phyloP scores from a whole-genome alignment of 2,888 invertebrate species.

The Ophion slaviceki region DNA sequence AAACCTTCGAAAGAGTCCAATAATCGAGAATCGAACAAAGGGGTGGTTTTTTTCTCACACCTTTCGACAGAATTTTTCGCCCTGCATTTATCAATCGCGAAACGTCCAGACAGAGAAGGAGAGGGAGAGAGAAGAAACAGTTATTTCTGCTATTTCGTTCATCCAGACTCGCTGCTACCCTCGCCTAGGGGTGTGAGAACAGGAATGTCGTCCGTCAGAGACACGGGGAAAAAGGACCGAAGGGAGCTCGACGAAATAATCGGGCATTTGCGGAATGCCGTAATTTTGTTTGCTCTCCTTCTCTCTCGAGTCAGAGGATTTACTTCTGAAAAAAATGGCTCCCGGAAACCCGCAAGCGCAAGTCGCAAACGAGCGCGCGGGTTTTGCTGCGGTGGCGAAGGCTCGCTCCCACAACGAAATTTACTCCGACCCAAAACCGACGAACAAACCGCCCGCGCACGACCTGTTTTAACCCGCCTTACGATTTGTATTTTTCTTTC shows the following conservation, averaged over 20 bases:
- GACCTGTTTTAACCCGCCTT: constrained; percentile 63
- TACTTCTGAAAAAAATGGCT: constrained; percentile 7
- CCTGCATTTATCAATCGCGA: too few species aligned
- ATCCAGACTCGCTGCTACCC: too few species aligned
- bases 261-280: constrained; percentile 58
- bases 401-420: too few species aligned
- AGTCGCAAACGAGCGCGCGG: too few species aligned
- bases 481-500: constrained; percentile 44
- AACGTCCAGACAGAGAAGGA: background rate
- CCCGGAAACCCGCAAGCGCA: too few species aligned
- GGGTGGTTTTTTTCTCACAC: constrained; percentile 7
- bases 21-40: constrained; percentile 28
- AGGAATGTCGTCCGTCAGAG: background rate
- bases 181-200: too few species aligned
- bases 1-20: constrained; percentile 11
- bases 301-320: background rate
- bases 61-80: too few species aligned
- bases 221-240: background rate
- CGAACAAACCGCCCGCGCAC: constrained; percentile 4
- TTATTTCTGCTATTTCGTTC: too few species aligned
- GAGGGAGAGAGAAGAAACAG: background rate
- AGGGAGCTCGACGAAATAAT: constrained; percentile 56
- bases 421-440: background rate
- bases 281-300: constrained; percentile 52
- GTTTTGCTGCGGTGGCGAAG: too few species aligned